phyloP scores from a whole-genome alignment of 1,140 invertebrate species.

The Trialeurodes vaporariorum region DNA sequence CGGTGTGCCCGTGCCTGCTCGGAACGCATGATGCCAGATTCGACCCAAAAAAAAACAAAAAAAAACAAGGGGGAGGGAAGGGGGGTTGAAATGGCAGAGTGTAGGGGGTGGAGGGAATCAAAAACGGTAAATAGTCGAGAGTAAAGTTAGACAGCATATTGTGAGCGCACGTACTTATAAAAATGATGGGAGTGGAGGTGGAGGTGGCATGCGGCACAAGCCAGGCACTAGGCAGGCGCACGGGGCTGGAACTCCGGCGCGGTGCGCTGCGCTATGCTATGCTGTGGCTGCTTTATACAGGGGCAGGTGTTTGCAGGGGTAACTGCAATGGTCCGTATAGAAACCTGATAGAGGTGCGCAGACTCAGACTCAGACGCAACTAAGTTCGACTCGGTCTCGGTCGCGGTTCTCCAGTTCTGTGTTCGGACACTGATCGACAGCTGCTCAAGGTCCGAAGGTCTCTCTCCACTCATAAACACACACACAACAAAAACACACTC shows the following conservation, averaged over 20 bases:
- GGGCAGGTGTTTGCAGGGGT: not conserved
- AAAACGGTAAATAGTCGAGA: not conserved
- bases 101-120: not conserved
- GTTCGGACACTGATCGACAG: not conserved
- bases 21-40: not conserved
- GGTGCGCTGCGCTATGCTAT: too few relatives aligned
- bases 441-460: not conserved
- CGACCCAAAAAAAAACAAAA: too few relatives aligned
- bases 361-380: too few relatives aligned
- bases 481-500: too few relatives aligned
- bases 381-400: not conserved
- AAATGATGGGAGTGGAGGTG: too few relatives aligned
- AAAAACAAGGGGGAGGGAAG: not conserved
- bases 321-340: not conserved
- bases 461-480: too few relatives aligned
- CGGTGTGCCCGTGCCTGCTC: too few relatives aligned
- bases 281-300: too few relatives aligned
- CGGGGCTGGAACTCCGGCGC: too few relatives aligned
- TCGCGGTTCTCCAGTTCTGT: too few relatives aligned
- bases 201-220: too few relatives aligned
- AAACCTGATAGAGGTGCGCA: not conserved
- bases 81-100: not conserved
- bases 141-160: not conserved
- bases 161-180: not conserved
- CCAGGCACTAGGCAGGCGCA: too few relatives aligned